Evolutionary conservation across 2,113 vertebrate species (phyloP).

Genomic region (Nothobranchius furzeri): DNA sequence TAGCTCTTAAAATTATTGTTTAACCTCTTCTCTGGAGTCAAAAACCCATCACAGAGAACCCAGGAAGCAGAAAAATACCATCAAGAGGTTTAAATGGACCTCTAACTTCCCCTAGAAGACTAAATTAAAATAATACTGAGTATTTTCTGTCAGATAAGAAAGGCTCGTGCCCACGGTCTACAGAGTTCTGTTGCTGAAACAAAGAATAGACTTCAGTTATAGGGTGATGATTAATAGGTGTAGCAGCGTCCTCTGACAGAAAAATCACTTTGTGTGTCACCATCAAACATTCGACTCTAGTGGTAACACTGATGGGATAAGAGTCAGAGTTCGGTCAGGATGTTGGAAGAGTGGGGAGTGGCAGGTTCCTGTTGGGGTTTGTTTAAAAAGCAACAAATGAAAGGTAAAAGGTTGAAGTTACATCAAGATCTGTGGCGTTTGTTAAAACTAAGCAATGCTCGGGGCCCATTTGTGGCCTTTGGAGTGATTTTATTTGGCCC

Average conservation of each 20-base stretch:
- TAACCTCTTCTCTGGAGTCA: background rate
- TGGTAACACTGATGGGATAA: background rate
- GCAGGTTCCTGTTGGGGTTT: no score
- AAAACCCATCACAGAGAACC: background rate
- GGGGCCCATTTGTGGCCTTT: no score
- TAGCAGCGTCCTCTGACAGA: background rate
- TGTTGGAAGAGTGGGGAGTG: no score
- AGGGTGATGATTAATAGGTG: background rate
- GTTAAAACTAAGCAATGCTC: no score
- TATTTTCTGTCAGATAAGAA: background rate
- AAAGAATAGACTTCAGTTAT: background rate
- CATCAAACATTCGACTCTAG: slow-evolving; percentile 5
- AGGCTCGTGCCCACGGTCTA: background rate
- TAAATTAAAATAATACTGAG: slow-evolving; percentile 1
- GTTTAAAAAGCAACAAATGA: no score
- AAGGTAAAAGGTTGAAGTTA: no score
- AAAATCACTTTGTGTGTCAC: slow-evolving; percentile 6
- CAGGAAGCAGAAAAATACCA: background rate
- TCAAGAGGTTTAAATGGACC: background rate
- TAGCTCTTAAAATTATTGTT: background rate
- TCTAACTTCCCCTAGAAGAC: background rate
- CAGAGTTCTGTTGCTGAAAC: background rate
- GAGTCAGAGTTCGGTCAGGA: slow-evolving; percentile 10
- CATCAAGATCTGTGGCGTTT: no score
- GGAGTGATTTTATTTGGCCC: no score